Evolutionary conservation across 2,113 vertebrate genomes (phyloP).

Genomic region (Cynoglossus semilaevis): DNA sequence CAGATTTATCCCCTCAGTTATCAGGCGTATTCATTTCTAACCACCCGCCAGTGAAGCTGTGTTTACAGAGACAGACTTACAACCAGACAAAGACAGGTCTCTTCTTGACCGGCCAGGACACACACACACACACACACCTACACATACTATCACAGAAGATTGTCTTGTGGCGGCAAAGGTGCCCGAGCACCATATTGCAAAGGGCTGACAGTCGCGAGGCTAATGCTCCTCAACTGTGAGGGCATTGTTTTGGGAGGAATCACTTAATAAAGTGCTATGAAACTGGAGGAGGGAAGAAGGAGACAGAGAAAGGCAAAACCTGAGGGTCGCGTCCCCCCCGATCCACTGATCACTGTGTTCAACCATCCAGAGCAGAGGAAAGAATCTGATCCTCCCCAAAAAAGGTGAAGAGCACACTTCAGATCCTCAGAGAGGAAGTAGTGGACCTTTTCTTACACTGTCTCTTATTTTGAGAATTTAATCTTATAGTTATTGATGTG

Average conservation of each 20-base stretch:
- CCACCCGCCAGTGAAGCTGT: constrained; percentile 38
- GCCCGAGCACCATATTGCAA: constrained; percentile 64
- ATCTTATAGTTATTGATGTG: too few relatives aligned
- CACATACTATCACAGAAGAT: constrained; percentile 4
- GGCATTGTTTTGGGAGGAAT: constrained; percentile 59
- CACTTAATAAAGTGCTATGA: constrained; percentile 65
- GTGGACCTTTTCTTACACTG: not conserved
- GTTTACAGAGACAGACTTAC: constrained; percentile 44
- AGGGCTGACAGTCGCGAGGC: constrained; percentile 68
- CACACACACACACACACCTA: constrained; percentile 14
- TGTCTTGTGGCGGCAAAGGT: constrained; percentile 47
- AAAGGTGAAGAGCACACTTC: not conserved
- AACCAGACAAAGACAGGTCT: constrained; percentile 61
- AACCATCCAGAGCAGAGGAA: constrained; percentile 39
- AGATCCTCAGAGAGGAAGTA: not conserved
- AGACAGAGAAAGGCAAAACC: constrained; percentile 16
- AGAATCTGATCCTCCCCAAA: constrained; percentile 3
- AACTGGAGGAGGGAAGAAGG: constrained; percentile 55
- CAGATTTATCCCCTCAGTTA: constrained; percentile 49
- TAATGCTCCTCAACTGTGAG: constrained; percentile 55
- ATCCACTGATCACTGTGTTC: constrained; percentile 47
- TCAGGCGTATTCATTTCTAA: constrained; percentile 49
- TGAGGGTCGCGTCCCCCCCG: constrained; percentile 25
- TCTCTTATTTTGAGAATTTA: too few relatives aligned
- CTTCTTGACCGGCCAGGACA: constrained; percentile 59